Base-by-base conservation (phyloP, 2,888 invertebrate species). In the Parascotia fuliginaria region DNA sequence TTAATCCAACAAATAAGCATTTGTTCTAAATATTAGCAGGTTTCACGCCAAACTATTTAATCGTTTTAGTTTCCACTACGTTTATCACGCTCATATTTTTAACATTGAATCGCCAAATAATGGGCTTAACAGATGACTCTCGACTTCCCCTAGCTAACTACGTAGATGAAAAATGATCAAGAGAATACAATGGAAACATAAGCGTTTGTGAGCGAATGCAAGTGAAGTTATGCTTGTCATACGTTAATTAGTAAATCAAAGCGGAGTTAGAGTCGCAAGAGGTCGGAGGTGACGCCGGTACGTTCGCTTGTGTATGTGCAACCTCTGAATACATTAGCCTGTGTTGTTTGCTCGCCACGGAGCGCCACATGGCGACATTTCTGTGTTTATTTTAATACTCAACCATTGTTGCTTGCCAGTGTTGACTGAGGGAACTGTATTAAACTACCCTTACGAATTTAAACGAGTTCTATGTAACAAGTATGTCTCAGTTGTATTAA, bases 351-450 rank as follows among this genome's bases (percentile, higher is more conserved):
- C 77, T 75, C 79, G 80, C 75, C 79, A 75, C 79, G 75, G 69
- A 78, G 73, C 73, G 83, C 87, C 91, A 90, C 89, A 90, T 90
- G 91, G 89, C 87, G 81, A 78, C 77, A 67, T 73, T 75, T 24
- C 36, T 45, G 73, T 91, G 91, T 92, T 92, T 91, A 89, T 89
- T 92, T 89, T 88, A 92, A 92, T 92, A 89, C 90, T 90, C 88
- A 89, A 72, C 84, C 83, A 85, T 86, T 88, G 90, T 89, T 84
- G 87, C 78, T 81, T 74, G 82, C 77, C 75, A 52, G 74, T 89
- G 83, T 90, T 89, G 89, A 80, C 73, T 36, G 74, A 86, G 85
- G 79, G 84, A 81, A 80, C 83, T 79, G 78, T 83, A 80, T 81
- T 83, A 77, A 80, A 82, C 83, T 83, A 85, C 89, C 87, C 74